Percentiles rank a stretch among this genome's conserved stretches.
Conservation (phyloP, 2,113 vertebrate species). For the Oryzias melastigma region DNA sequence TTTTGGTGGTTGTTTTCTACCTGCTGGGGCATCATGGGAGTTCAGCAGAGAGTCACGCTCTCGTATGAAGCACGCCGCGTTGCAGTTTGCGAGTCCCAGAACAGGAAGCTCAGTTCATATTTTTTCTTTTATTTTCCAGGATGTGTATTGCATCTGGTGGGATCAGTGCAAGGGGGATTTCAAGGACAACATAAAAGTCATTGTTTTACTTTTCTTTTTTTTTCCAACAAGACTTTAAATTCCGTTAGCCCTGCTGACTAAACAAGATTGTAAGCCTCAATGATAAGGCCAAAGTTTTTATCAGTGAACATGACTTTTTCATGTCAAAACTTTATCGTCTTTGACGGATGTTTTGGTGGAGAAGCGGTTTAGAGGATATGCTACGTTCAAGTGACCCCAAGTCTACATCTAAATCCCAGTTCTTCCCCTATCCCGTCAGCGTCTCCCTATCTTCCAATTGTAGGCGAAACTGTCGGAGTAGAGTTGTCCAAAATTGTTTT, state of each 20-base stretch:
- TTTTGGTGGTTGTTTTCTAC: conserved; percentile 27
- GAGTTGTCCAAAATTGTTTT: too few species aligned
- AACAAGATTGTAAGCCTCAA: conserved; percentile 25
- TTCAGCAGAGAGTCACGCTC: conserved; percentile 35
- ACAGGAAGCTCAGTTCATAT: conserved; percentile 48
- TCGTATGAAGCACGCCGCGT: not conserved
- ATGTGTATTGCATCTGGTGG: conserved; percentile 59
- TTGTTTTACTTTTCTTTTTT: conserved; percentile 28
- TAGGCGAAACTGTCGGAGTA: too few species aligned
- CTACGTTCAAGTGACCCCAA: not conserved
- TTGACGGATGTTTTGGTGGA: conserved; percentile 12
- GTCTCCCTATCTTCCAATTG: too few species aligned
- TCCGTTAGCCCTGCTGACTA: conserved; percentile 38
- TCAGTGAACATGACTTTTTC: conserved; percentile 19
- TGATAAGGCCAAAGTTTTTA: conserved; percentile 23
- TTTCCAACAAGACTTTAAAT: conserved; percentile 26
- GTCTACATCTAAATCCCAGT: too few species aligned
- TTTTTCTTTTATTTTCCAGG: conserved; percentile 38
- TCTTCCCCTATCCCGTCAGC: too few species aligned
- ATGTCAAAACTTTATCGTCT: conserved; percentile 8
- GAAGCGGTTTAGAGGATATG: conserved; percentile 28
- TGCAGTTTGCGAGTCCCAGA: conserved; percentile 7
- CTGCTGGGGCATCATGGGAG: conserved; percentile 35
- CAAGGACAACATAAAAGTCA: conserved; percentile 46
- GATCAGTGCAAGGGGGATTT: conserved; percentile 33